Evolutionary conservation across 2,797 vertebrate genomes (phyloP), one percentile per base, ranked within the genome.

Genomic region (Triplophysa yarkandensis): DNA sequence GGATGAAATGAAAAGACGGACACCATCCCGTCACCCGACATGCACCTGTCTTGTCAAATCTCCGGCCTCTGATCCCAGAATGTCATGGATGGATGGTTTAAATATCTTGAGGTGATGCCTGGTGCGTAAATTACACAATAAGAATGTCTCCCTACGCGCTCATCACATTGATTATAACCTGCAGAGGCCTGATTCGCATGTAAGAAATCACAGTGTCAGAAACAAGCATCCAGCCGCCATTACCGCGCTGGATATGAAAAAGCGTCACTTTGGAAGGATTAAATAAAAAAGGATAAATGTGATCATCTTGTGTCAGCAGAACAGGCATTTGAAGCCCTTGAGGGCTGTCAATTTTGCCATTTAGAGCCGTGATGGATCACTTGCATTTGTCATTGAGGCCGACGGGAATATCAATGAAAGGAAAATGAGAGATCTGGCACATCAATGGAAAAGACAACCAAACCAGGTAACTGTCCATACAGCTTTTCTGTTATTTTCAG

Each of bases 341-440:
- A 78, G 73, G 50, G 41, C 68, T 69, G 77, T 81, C 80, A 81
- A 78, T 78, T 78, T 81, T 78, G 76, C 72, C 76, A 81, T 81
- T 81, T 81, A 76, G 43, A 34, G 64, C 39, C 25, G 46, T 81
- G 80, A 78, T 78, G 77, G 77, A 78, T 76, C 52, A 62, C 73
- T 63, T 23, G 62, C 23, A 48, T 73, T 81, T 78, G 61, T 76
- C 72, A 78, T 64, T 65, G 77, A 73, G 61, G 68, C 48, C 58
- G 63, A 50, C 30, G 28, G 57, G 78, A 80, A 80, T 80, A 75
- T 71, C 73, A 76, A 76, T 80, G 73, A 76, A 75, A 66, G 27
- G 23, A 70, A 70, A 77, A 65, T 68, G 69, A 68, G 64, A 79
- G 41, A 76, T 60, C 19, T 23, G 17, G 41, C 44, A 66, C 64